A percentile compares a stretch with the other conserved stretches of the same genome.
Evolutionary conservation across 1,140 invertebrate genomes (phyloP).

Genomic region (Drosophila orosa): DNA sequence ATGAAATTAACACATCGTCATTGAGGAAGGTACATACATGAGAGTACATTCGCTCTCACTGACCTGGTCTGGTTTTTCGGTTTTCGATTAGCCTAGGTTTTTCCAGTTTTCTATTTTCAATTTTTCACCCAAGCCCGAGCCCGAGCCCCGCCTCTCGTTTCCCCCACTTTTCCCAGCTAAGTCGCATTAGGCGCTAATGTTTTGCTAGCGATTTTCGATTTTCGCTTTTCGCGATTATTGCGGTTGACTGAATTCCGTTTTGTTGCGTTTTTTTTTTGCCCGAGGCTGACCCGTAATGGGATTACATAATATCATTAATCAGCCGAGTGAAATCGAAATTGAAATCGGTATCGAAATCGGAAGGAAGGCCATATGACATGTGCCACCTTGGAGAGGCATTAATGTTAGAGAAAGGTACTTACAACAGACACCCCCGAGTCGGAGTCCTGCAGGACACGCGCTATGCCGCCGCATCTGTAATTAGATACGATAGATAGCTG

Average conservation of each 20-base stretch:
- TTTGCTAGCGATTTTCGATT: conserved; percentile 44
- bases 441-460: conserved; percentile 66
- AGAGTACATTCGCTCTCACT: no score
- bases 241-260: conserved; percentile 60
- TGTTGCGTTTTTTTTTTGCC: conserved; percentile 3
- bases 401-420: conserved; percentile 10
- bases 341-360: conserved; percentile 12
- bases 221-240: conserved; percentile 68
- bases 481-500: conserved; percentile 43
- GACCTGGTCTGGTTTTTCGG: conserved; percentile 12
- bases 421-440: not conserved
- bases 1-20: conserved; percentile 77
- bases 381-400: conserved; percentile 25
- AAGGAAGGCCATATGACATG: conserved; percentile 49
- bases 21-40: conserved; percentile 18
- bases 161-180: conserved; percentile 23
- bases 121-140: conserved; percentile 3
- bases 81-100: conserved; percentile 50
- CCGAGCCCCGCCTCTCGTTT: conserved; percentile 12
- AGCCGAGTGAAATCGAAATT: conserved; percentile 61
- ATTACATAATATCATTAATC: conserved; percentile 81
- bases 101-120: conserved; percentile 10
- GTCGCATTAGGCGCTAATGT: conserved; percentile 72
- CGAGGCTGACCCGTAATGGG: conserved; percentile 54
- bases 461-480: conserved; percentile 54